Conservation (phyloP, 2,113 vertebrate species). For the Amazona guildingii region DNA sequence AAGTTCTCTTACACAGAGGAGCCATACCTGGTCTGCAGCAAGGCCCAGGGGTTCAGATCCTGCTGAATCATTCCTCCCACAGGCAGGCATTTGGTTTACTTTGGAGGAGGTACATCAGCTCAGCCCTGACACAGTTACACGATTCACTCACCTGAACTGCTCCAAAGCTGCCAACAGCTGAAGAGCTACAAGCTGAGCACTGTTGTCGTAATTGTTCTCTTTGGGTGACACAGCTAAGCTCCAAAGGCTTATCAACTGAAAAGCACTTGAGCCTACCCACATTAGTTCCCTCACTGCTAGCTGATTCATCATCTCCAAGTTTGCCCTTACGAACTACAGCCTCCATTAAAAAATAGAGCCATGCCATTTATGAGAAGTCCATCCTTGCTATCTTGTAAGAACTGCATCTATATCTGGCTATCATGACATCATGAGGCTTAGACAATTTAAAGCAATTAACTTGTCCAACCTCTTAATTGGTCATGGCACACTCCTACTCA, state of each 20-base stretch:
- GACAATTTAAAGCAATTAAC: not conserved
- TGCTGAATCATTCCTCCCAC: not conserved
- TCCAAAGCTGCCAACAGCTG: not conserved
- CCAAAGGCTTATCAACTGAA: not conserved
- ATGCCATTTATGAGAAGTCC: not conserved
- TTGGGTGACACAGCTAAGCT: not conserved
- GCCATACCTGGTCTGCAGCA: rapidly evolving
- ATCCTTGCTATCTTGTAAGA: not conserved
- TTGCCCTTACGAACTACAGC: not conserved
- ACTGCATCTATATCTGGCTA: not conserved
- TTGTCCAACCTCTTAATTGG: not conserved
- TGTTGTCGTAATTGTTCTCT: not conserved
- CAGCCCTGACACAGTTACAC: not conserved
- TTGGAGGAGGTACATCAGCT: not conserved
- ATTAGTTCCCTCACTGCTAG: not conserved
- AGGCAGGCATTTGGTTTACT: not conserved
- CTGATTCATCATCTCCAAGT: not conserved
- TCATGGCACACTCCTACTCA: constrained; percentile 29
- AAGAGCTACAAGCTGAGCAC: not conserved
- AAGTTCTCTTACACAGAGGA: not conserved
- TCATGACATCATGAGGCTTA: not conserved
- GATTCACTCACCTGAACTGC: not conserved
- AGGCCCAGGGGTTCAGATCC: not conserved
- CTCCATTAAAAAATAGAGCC: not conserved
- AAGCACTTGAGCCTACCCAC: not conserved